Evolutionary conservation across 1,140 invertebrate genomes (phyloP).

Genomic region (Drosophila varians): DNA sequence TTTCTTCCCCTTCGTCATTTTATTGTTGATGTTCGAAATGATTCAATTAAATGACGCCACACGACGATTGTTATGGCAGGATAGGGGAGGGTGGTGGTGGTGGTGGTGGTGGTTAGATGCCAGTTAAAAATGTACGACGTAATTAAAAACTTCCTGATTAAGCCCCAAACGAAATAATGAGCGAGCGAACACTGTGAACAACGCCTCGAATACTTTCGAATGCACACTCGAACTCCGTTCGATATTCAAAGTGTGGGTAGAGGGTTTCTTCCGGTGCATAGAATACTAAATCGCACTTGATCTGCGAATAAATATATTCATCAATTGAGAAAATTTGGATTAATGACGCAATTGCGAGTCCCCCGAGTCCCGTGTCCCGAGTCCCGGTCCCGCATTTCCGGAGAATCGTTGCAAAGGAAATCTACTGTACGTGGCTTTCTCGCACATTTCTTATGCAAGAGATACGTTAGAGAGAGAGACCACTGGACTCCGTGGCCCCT

Average conservation of each 20-base stretch:
- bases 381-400: slow-evolving; percentile 8
- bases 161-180: slow-evolving; percentile 64
- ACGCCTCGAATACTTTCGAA: background rate
- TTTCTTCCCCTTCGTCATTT: slow-evolving; percentile 38
- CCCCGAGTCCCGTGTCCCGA: too few relatives aligned
- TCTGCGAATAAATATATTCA: background rate
- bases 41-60: slow-evolving; percentile 79
- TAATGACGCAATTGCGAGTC: slow-evolving; percentile 68
- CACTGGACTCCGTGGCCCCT: background rate
- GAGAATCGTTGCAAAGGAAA: too few relatives aligned
- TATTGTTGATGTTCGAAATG: slow-evolving; percentile 74
- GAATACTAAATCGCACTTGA: background rate
- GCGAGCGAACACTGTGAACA: background rate
- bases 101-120: slow-evolving; percentile 54
- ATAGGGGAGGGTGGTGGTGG: background rate
- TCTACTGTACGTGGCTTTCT: too few relatives aligned
- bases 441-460: too few relatives aligned
- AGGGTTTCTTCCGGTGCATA: too few relatives aligned
- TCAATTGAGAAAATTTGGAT: slow-evolving; percentile 21
- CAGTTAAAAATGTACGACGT: slow-evolving; percentile 69
- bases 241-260: too few relatives aligned
- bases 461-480: too few relatives aligned
- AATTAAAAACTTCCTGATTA: slow-evolving; percentile 81
- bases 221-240: too few relatives aligned
- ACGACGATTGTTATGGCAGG: slow-evolving; percentile 37